Conservation (phyloP, 2,797 vertebrate genomes). For the Phoeniculus purpureus region DNA sequence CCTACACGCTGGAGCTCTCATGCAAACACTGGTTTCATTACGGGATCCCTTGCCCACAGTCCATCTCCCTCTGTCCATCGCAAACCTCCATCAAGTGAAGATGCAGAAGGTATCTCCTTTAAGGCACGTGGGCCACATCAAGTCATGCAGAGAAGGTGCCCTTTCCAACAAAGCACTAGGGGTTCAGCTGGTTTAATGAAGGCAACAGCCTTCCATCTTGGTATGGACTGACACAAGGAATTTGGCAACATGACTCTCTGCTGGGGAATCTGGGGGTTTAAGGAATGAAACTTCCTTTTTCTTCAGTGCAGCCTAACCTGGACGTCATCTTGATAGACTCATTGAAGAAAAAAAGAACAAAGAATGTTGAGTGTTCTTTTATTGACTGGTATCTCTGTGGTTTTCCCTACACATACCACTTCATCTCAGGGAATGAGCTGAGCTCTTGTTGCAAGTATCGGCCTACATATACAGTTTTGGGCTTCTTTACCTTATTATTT, state of each 20-base stretch:
- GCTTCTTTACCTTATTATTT: not conserved
- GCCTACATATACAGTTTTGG: not conserved
- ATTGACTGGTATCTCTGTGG: not conserved
- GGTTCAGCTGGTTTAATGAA: not conserved
- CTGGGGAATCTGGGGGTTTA: not conserved
- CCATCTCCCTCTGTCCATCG: not conserved
- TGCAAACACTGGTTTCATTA: not conserved
- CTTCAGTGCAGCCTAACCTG: not conserved
- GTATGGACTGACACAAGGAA: not conserved
- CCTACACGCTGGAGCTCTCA: not conserved
- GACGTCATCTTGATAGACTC: not conserved
- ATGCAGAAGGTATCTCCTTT: not conserved
- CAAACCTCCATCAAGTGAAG: not conserved
- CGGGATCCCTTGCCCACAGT: not conserved
- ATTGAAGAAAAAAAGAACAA: not conserved
- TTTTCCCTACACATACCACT: not conserved
- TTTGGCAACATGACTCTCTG: not conserved
- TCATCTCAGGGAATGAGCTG: not conserved
- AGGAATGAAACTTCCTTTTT: not conserved
- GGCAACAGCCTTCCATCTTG: not conserved
- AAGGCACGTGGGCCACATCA: not conserved
- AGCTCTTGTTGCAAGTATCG: not conserved
- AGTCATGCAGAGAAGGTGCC: not conserved
- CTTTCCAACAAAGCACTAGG: not conserved
- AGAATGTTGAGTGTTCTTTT: not conserved